Evolutionary conservation across 2,888 invertebrate species (phyloP).

Genomic region (Pheosia tremula): DNA sequence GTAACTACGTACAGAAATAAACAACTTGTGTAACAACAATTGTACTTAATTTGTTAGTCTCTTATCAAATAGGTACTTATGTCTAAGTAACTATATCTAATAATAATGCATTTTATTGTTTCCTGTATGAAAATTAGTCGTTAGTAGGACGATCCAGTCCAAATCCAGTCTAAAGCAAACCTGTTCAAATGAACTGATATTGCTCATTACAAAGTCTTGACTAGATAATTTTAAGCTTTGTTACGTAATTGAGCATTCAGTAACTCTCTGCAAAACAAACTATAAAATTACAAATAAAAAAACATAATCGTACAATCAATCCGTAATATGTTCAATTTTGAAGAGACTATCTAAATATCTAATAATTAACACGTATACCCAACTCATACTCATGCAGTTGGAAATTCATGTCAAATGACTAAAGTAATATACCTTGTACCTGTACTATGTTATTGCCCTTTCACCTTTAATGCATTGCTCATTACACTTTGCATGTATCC

Average conservation of each 20-base stretch:
- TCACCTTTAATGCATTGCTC: neutral
- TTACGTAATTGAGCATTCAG: slow-evolving; percentile 22
- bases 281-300: neutral
- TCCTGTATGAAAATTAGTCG: slow-evolving; percentile 14
- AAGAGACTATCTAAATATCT: neutral
- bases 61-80: neutral
- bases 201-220: slow-evolving; percentile 29
- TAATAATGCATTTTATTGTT: neutral
- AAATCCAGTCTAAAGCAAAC: slow-evolving; percentile 34
- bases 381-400: no score
- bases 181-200: slow-evolving; percentile 19
- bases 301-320: neutral
- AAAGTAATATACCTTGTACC: neutral
- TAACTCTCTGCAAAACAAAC: slow-evolving; percentile 24
- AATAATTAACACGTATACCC: neutral
- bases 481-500: neutral
- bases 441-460: neutral
- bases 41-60: slow-evolving; percentile 17
- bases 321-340: neutral
- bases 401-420: no score
- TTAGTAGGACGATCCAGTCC: slow-evolving; percentile 18
- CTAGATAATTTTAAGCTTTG: slow-evolving; percentile 35
- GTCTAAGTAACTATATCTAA: neutral
- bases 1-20: neutral
- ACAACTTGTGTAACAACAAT: neutral